Evolutionary conservation across 2,888 invertebrate genomes (phyloP).

Genomic region (Pyralis farinalis): DNA sequence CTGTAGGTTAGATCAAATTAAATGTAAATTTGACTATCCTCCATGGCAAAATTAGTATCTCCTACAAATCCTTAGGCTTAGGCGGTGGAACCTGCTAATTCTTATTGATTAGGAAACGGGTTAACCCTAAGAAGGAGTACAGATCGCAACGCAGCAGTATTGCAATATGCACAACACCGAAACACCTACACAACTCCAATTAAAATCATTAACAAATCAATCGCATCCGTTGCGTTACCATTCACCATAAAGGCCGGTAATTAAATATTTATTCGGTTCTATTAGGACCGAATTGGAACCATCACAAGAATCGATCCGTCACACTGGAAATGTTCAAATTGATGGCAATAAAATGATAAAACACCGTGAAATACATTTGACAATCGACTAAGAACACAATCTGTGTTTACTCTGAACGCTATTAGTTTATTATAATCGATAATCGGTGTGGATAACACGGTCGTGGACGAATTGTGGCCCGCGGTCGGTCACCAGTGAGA

Average conservation of each 20-base stretch:
- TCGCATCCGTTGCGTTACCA: constrained; percentile 66
- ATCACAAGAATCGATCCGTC: constrained; percentile 70
- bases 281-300: constrained; percentile 61
- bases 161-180: constrained; percentile 21
- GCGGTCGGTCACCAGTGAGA: no score
- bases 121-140: no score
- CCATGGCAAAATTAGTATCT: no score
- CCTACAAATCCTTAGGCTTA: no score
- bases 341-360: constrained; percentile 48
- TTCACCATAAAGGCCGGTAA: constrained; percentile 67
- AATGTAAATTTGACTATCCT: no score
- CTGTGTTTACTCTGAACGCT: constrained; percentile 54
- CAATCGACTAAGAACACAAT: constrained; percentile 52
- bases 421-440: constrained; percentile 58
- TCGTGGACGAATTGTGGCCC: constrained; percentile 13
- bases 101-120: no score
- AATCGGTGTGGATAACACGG: constrained; percentile 60
- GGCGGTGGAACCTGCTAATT: no score
- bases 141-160: constrained; percentile 19
- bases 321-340: constrained; percentile 64
- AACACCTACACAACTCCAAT: constrained; percentile 43
- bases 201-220: constrained; percentile 61
- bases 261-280: constrained; percentile 77
- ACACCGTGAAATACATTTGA: constrained; percentile 68
- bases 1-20: no score